Evolutionary conservation across 2,797 vertebrate genomes (phyloP).

Genomic region (Oophaga sylvatica): DNA sequence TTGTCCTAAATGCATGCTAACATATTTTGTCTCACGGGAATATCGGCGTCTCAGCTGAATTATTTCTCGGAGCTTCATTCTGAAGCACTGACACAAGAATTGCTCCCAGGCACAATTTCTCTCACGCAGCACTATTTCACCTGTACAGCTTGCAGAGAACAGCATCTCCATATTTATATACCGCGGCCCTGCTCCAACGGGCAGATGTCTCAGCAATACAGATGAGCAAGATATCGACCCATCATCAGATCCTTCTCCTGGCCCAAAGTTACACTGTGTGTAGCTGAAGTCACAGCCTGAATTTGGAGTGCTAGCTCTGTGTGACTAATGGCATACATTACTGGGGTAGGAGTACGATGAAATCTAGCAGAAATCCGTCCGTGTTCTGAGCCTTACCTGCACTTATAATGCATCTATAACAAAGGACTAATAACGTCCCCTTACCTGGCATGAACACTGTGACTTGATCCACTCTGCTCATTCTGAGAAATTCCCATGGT

Average conservation of each 20-base stretch:
- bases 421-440: background rate
- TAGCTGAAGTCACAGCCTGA: background rate
- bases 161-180: background rate
- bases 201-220: background rate
- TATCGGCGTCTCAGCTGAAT: background rate
- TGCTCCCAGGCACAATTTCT: conserved; percentile 9
- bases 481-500: conserved; percentile 90
- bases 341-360: too few species aligned
- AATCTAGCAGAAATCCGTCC: background rate
- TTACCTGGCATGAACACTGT: conserved; percentile 78
- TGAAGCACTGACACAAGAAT: conserved; percentile 12
- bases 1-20: background rate
- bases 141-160: background rate
- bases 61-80: background rate
- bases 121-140: background rate
- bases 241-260: background rate
- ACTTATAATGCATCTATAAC: background rate
- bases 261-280: background rate
- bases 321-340: background rate
- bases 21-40: conserved; percentile 15
- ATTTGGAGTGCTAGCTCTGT: background rate
- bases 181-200: background rate
- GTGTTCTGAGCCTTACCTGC: too few species aligned
- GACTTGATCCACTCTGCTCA: conserved; percentile 81
- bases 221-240: background rate